Evolutionary conservation across 2,797 vertebrate genomes (phyloP).

Genomic region (Myotis daubentonii): DNA sequence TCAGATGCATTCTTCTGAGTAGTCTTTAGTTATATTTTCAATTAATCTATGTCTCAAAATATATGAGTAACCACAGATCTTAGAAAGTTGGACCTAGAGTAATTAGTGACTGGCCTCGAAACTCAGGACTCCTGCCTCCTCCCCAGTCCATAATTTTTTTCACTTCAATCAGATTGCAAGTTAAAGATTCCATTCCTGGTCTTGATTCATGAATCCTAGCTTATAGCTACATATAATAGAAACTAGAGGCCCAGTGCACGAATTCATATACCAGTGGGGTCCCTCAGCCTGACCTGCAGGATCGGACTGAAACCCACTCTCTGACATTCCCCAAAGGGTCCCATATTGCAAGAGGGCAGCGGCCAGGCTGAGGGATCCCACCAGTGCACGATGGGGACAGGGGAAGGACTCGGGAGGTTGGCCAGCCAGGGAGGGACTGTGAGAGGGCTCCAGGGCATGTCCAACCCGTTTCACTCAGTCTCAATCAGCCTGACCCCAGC

Average conservation of each 20-base stretch:
- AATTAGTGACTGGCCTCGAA: neutral
- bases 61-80: neutral
- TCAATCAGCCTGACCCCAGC: too few relatives aligned
- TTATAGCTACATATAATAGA: neutral
- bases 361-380: too few relatives aligned
- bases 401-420: too few relatives aligned
- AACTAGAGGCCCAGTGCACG: neutral
- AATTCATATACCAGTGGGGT: too few relatives aligned
- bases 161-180: neutral
- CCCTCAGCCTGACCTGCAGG: too few relatives aligned
- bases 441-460: too few relatives aligned
- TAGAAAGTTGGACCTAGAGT: neutral
- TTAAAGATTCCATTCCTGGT: neutral
- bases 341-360: too few relatives aligned
- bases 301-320: too few relatives aligned
- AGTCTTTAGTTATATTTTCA: slow-evolving; percentile 22
- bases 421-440: too few relatives aligned
- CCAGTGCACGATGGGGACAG: too few relatives aligned
- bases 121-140: neutral
- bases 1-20: neutral
- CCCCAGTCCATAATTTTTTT: neutral
- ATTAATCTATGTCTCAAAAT: neutral
- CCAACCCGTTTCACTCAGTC: too few relatives aligned
- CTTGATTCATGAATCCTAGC: neutral
- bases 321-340: too few relatives aligned